Evolutionary conservation across 2,888 invertebrate genomes (phyloP).

Genomic region (Oscheius onirici): DNA sequence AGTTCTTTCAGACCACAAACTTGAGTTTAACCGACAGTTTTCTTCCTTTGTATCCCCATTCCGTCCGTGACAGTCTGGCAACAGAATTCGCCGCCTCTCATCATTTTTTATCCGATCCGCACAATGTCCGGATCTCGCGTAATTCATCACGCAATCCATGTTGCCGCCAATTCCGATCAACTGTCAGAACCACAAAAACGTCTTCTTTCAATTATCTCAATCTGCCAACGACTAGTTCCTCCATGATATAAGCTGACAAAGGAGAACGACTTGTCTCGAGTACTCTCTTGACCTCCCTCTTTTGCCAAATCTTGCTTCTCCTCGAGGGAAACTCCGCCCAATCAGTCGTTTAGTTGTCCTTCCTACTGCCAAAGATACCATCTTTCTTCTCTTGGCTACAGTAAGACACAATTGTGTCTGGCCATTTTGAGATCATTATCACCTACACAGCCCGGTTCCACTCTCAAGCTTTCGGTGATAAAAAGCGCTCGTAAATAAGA

Average conservation of each 20-base stretch:
- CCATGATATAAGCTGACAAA: neutral
- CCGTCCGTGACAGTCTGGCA: too few species aligned
- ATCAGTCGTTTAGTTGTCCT: neutral
- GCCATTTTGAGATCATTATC: constrained; percentile 15
- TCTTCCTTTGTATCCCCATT: too few species aligned
- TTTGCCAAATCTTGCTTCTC: neutral
- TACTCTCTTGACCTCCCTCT: neutral
- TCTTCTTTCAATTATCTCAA: too few species aligned
- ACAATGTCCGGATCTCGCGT: too few species aligned
- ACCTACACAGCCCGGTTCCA: constrained; percentile 20
- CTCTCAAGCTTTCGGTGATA: constrained; percentile 2
- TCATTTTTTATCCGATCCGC: too few species aligned
- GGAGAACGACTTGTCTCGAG: neutral
- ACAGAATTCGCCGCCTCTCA: too few species aligned
- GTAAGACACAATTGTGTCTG: neutral
- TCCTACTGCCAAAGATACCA: neutral
- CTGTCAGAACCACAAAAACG: too few species aligned
- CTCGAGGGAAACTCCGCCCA: neutral
- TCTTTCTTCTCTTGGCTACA: neutral
- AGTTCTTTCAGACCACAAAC: too few species aligned
- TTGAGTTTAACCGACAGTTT: too few species aligned
- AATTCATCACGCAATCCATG: too few species aligned
- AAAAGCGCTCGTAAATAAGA: constrained; percentile 31
- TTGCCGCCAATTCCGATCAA: too few species aligned
- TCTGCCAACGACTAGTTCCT: too few species aligned